These are phyloP conservation scores for Macquaria ambigua DNA, from an alignment of 2,113 vertebrate species.

Conservation along the genomic window DNA sequence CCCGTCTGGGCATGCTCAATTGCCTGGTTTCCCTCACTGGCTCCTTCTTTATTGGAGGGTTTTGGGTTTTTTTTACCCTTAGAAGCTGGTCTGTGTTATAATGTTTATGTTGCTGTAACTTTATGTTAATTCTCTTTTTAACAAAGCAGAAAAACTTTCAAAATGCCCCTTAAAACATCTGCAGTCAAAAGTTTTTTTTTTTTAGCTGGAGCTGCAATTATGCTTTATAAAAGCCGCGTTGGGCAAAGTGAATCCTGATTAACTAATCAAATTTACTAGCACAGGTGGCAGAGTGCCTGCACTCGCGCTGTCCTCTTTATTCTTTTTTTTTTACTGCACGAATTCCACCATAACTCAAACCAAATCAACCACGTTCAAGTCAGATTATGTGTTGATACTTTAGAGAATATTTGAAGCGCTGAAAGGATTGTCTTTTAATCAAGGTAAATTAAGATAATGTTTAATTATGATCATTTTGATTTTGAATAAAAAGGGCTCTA, in stretches of 20 bases:
- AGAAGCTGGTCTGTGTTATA: slow-evolving; percentile 12
- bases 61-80: neutral
- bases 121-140: slow-evolving; percentile 14
- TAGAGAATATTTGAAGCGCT: neutral
- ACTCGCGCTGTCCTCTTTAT: slow-evolving; percentile 39
- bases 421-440: slow-evolving; percentile 56
- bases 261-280: slow-evolving; percentile 74
- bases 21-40: slow-evolving; percentile 25
- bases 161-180: slow-evolving; percentile 64
- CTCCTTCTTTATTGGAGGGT: neutral
- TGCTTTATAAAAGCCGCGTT: slow-evolving; percentile 61
- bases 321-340: slow-evolving; percentile 28
- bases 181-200: slow-evolving; percentile 39
- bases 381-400: slow-evolving; percentile 2
- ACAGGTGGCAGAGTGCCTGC: slow-evolving; percentile 75
- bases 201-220: slow-evolving; percentile 62
- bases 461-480: slow-evolving; percentile 64
- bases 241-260: slow-evolving; percentile 75
- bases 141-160: slow-evolving; percentile 22
- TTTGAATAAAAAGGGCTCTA: slow-evolving; percentile 32
- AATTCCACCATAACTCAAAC: slow-evolving; percentile 56
- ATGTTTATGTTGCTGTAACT: slow-evolving; percentile 27
- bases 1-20: slow-evolving; percentile 41
- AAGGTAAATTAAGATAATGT: slow-evolving; percentile 65
- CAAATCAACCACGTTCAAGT: slow-evolving; percentile 44